These are phyloP conservation scores for Caranx ignobilis DNA, from an alignment of 2,113 vertebrate genomes.

Conservation along the genomic window DNA sequence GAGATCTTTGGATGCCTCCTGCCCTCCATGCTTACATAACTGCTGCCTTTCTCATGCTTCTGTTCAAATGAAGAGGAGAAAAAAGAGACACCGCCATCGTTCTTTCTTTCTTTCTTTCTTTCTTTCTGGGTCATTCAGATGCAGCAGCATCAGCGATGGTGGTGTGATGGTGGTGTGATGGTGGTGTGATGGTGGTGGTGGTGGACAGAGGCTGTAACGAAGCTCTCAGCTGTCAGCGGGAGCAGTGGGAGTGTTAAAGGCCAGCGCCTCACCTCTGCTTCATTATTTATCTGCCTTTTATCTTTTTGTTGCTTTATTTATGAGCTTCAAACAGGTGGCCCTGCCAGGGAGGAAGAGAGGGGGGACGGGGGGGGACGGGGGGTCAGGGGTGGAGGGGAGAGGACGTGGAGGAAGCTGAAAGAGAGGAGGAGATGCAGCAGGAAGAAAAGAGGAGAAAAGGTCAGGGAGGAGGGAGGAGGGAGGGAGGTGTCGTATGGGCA, in stretches of 20 bases:
- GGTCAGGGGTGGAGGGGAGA: background rate
- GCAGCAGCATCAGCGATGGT: background rate
- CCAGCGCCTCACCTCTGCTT: slow-evolving; percentile 43
- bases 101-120: background rate
- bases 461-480: background rate
- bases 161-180: background rate
- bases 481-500: background rate
- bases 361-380: background rate
- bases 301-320: slow-evolving; percentile 72
- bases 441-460: background rate
- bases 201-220: background rate
- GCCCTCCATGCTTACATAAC: slow-evolving; percentile 23
- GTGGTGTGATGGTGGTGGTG: background rate
- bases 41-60: background rate
- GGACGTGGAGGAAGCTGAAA: background rate
- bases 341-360: slow-evolving; percentile 1
- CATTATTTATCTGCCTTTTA: slow-evolving; percentile 71
- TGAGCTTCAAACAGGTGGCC: slow-evolving; percentile 64
- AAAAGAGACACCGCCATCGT: background rate
- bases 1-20: slow-evolving; percentile 52
- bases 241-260: slow-evolving; percentile 41
- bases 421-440: background rate
- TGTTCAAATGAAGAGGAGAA: slow-evolving; percentile 21
- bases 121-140: slow-evolving; percentile 18
- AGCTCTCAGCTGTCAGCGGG: slow-evolving; percentile 13